These are phyloP conservation scores for Asbolus verrucosus DNA, from an alignment of 1,140 invertebrate species.

Conservation along the genomic window DNA sequence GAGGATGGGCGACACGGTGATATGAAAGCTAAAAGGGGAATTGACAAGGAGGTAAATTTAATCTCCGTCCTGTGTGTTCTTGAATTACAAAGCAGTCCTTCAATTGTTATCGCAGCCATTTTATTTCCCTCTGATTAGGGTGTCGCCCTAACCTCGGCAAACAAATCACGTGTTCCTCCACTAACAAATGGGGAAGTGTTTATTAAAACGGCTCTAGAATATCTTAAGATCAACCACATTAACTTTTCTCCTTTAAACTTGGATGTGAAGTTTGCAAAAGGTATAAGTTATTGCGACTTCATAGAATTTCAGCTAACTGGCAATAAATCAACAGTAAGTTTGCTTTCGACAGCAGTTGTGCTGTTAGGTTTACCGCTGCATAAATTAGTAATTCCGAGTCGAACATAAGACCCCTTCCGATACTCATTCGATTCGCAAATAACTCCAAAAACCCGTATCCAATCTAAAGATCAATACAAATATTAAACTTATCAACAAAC, in stretches of 20 bases:
- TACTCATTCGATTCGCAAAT: conserved; percentile 32
- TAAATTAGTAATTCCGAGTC: conserved; percentile 45
- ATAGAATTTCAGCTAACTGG: conserved; percentile 43
- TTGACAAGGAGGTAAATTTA: conserved; percentile 27
- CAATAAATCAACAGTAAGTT: conserved; percentile 48
- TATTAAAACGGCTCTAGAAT: not conserved
- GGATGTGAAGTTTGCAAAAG: conserved; percentile 38
- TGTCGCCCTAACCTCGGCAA: conserved; percentile 1
- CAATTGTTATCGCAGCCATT: not conserved
- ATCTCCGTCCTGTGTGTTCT: conserved; percentile 19
- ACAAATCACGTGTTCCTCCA: not conserved
- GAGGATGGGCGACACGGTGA: not conserved
- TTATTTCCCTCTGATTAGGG: conserved; percentile 6
- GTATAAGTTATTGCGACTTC: conserved; percentile 46
- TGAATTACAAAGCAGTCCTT: conserved; percentile 23
- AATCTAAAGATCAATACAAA: conserved; percentile 45
- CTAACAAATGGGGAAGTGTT: conserved; percentile 1
- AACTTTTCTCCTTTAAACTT: conserved; percentile 26
- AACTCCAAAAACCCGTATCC: conserved; percentile 25
- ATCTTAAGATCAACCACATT: conserved; percentile 23
- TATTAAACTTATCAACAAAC: conserved; percentile 48
- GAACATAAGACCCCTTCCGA: conserved; percentile 7
- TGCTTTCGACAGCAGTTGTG: conserved; percentile 49
- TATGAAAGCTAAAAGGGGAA: conserved; percentile 22
- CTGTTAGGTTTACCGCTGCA: conserved; percentile 48